These are phyloP conservation scores for Catocala nupta DNA, from an alignment of 2,888 invertebrate genomes.

Conservation along the genomic window DNA sequence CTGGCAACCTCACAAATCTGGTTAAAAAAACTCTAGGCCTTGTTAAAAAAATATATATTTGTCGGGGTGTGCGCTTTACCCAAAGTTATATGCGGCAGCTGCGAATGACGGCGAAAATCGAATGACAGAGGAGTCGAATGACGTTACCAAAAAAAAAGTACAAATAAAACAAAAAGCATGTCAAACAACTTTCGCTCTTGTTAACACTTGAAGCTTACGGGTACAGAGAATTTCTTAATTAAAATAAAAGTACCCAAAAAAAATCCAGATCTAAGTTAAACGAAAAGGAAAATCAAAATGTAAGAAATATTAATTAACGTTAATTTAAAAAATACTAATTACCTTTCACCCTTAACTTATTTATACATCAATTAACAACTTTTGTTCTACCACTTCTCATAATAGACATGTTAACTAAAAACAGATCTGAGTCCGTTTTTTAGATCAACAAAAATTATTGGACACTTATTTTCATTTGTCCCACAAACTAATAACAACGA, in stretches of 20 bases:
- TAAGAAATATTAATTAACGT: too few relatives aligned
- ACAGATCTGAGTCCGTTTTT: too few relatives aligned
- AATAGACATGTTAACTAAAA: too few relatives aligned
- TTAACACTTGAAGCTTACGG: constrained; percentile 38
- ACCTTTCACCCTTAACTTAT: too few relatives aligned
- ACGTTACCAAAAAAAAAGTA: constrained; percentile 15
- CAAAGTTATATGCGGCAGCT: constrained; percentile 29
- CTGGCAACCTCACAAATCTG: constrained; percentile 39
- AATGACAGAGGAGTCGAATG: constrained; percentile 15
- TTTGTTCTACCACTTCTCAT: too few relatives aligned
- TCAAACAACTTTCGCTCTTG: constrained; percentile 24
- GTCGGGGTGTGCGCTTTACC: constrained; percentile 10
- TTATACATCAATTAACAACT: too few relatives aligned
- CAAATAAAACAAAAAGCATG: not conserved
- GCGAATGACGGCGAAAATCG: constrained; percentile 4
- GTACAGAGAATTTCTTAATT: constrained; percentile 18
- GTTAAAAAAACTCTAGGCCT: constrained; percentile 22
- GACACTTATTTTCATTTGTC: too few relatives aligned
- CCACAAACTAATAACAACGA: too few relatives aligned
- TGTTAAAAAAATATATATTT: constrained; percentile 7
- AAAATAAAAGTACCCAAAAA: constrained; percentile 5
- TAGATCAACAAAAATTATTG: too few relatives aligned
- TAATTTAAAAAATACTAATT: too few relatives aligned
- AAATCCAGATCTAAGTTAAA: too few relatives aligned
- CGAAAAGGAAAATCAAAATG: too few relatives aligned